These are phyloP conservation scores for Adela reaumurella DNA, from an alignment of 2,888 invertebrate species.

Conservation along the genomic window DNA sequence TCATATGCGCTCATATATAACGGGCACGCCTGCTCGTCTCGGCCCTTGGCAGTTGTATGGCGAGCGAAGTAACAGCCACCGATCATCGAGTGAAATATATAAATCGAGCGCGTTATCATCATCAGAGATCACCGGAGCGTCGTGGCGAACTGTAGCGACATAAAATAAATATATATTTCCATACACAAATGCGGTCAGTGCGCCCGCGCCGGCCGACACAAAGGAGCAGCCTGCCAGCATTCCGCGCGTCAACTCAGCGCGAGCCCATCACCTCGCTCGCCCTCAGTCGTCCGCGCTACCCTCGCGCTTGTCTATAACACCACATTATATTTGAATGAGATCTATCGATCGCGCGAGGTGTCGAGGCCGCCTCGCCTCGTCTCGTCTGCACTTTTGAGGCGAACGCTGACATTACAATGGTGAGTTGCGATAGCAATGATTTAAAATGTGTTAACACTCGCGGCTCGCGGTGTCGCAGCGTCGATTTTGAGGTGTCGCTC, in stretches of 20 bases:
- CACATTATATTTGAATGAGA: constrained; percentile 55
- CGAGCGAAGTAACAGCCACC: constrained; percentile 37
- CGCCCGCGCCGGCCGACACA: constrained; percentile 17
- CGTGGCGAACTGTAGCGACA: constrained; percentile 28
- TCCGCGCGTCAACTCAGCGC: constrained; percentile 12
- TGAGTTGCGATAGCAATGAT: constrained; percentile 51
- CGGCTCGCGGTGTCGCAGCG: background rate
- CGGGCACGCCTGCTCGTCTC: background rate
- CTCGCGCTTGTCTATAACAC: constrained; percentile 48
- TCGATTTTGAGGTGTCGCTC: background rate
- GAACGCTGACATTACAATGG: constrained; percentile 54
- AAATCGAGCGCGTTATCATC: constrained; percentile 50
- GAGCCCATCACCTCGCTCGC: constrained; percentile 19
- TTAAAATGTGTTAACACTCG: constrained; percentile 55
- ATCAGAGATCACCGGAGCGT: constrained; percentile 41
- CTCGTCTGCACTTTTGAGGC: constrained; percentile 40
- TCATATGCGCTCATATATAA: background rate
- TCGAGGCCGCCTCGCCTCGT: background rate
- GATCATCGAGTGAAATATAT: constrained; percentile 52
- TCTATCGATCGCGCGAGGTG: constrained; percentile 46
- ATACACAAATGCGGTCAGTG: constrained; percentile 37
- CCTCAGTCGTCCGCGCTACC: constrained; percentile 15
- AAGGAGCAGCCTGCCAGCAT: constrained; percentile 15
- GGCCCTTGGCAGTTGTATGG: constrained; percentile 35
- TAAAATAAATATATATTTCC: constrained; percentile 53